Base-by-base conservation (phyloP, 2,113 vertebrate species). In the Lota lota region DNA sequence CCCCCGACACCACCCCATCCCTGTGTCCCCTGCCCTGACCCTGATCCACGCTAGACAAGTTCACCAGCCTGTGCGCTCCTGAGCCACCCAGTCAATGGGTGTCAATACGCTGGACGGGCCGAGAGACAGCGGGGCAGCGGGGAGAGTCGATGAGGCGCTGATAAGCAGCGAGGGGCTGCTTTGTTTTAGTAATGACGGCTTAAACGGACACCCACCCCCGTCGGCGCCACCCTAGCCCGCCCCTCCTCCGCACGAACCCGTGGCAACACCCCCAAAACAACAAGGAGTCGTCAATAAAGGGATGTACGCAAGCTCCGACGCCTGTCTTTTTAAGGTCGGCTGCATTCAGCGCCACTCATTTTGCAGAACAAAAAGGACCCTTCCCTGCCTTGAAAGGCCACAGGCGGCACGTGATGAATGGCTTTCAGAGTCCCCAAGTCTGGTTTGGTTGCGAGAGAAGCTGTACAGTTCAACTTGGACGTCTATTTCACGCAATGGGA, bases 181-280 rank as follows among this genome's bases (percentile, higher is more conserved):
- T 91, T 93, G 92, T 92, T 92, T 92, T 85, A 88, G 86, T 92
- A 92, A 92, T 92, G 89, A 90, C 51, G 83, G 87, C 89, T 89
- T 91, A 92, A 89, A 90, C 66, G 47, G 77, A 80, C 61, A 54
- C 74, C 73, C 40, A 47, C 40, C 40, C 40, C 40, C 40, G 10
- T 14, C 40, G 10, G 12, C 7, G 12, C 40, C 40, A 47, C 74
- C 64, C 76, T 68, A 47, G 10, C 40, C 40, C 7, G 2, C 40
- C 40, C 12, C 40, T 11, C 40, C 10, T 47, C 40, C 69, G 74
- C 47, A 64, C 80, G 81, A 83, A 86, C 78, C 84, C 73, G 58
- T 66, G 19, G 63, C 81, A 6, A 76, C 86, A 75, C 84, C 83
- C 85, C 83, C 80, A 84, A 85, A 4, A 33, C 85, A 88, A 77